These are phyloP conservation scores for Nomia melanderi DNA, from an alignment of 1,140 invertebrate genomes.

Conservation along the genomic window DNA sequence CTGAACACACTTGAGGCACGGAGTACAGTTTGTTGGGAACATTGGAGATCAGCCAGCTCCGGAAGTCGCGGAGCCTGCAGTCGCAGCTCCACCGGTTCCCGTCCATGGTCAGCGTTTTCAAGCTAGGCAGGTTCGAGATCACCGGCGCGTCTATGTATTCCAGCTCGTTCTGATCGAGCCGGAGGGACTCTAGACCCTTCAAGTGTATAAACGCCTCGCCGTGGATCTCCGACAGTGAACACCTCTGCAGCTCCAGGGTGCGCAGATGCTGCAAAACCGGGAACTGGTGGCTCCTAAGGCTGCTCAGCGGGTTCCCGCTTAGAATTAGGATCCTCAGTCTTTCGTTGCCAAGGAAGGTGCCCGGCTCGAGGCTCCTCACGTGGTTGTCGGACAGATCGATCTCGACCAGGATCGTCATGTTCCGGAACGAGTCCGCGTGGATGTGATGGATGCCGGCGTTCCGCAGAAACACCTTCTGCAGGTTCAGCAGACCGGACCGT, in stretches of 20 bases:
- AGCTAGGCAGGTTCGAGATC: constrained; percentile 84
- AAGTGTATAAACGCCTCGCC: constrained; percentile 86
- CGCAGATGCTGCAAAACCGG: constrained; percentile 86
- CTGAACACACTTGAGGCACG: constrained; percentile 84
- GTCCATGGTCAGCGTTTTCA: constrained; percentile 90
- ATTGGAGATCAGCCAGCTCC: constrained; percentile 87
- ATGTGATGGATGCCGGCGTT: constrained; percentile 88
- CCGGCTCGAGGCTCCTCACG: constrained; percentile 84
- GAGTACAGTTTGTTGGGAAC: constrained; percentile 85
- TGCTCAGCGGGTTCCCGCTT: constrained; percentile 86
- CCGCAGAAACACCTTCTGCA: constrained; percentile 90
- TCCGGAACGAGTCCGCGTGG: constrained; percentile 91
- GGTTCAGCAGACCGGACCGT: constrained; percentile 88
- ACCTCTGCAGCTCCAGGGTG: constrained; percentile 88
- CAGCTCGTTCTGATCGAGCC: constrained; percentile 86
- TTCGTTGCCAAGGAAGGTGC: constrained; percentile 89
- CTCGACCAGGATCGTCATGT: constrained; percentile 93
- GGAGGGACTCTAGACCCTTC: constrained; percentile 85
- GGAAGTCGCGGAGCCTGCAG: constrained; percentile 90
- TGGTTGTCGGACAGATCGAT: constrained; percentile 91
- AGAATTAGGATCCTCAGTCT: constrained; percentile 86
- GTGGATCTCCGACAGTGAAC: constrained; percentile 87
- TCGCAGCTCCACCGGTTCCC: constrained; percentile 96
- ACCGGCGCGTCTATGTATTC: constrained; percentile 84
- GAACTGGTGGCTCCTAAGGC: constrained; percentile 85